These are phyloP conservation scores for Psittacula cyanocephala DNA, from an alignment of 2,113 vertebrate species.

Conservation along the genomic window DNA sequence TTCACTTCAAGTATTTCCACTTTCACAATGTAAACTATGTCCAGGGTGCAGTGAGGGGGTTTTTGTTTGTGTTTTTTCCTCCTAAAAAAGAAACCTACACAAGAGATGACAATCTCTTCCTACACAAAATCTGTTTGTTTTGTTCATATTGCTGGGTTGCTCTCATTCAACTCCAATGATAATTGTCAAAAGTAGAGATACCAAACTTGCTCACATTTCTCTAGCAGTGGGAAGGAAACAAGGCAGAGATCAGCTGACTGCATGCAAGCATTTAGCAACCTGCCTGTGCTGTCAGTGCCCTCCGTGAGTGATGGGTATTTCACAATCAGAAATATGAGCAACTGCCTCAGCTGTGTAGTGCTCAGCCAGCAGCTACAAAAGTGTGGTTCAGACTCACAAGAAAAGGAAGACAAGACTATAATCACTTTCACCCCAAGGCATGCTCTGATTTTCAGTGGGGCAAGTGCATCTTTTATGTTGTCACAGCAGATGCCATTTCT, in stretches of 20 bases:
- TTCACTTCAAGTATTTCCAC: conserved; percentile 18
- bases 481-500: background rate
- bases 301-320: conserved; percentile 41
- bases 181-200: conserved; percentile 27
- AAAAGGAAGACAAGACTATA: background rate
- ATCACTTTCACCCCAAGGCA: background rate
- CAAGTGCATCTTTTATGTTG: background rate
- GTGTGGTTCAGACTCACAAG: background rate
- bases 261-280: conserved; percentile 43
- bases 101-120: conserved; percentile 20
- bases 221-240: background rate
- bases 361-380: background rate
- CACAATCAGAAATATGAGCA: conserved; percentile 52
- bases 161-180: conserved; percentile 53
- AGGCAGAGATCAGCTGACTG: background rate
- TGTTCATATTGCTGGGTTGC: background rate
- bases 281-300: conserved; percentile 44
- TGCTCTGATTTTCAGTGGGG: background rate
- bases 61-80: background rate
- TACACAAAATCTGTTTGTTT: conserved; percentile 11
- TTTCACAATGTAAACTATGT: conserved; percentile 5
- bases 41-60: rapidly evolving
- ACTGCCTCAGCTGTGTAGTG: background rate
- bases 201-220: conserved; percentile 51
- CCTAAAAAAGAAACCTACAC: conserved; percentile 38